Base-by-base conservation (phyloP, 2,797 vertebrate species). In the Melanotaenia trifasciata region DNA sequence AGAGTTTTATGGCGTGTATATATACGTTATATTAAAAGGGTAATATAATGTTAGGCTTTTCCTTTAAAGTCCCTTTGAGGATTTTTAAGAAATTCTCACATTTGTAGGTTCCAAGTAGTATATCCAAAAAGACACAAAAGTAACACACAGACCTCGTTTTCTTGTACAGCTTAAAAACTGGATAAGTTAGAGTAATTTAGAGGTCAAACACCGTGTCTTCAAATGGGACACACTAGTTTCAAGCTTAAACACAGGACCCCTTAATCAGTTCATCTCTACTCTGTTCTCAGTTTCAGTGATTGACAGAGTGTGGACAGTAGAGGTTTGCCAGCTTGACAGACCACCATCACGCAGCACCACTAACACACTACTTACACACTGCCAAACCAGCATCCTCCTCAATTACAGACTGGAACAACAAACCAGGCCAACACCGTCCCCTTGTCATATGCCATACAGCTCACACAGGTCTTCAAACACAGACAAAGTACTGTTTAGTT, bases 261-360 rank as follows among this genome's bases (percentile, higher is more conserved):
- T 74, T 67, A 75, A 72, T 81, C 74, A 63, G 36, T 58, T 73
- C 54, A 64, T 77, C 67, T 51, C 67, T 56, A 16, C 40, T 69
- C 30, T 60, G 72, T 64, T 59, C 66, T 73, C 64, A 33, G 9
- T 73, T 64, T 74, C 58, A 85, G 76, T 83, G 86, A 91, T 81
- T 89, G 91, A 86, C 90, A 90, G 84, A 87, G 79, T 87, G 80
- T 76, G 79, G 76, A 84, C 81, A 86, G 84, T 85, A 82, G 83
- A 84, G 51, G 66, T 79, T 79, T 87, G 87, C 89, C 81, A 86
- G 64, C 77, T 80, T 89, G 90, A 89, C 89, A 90, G 78, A 84
- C 72, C 53, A 67, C 58, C 70, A 54, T 75, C 68, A 72, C 58
- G 24, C 72, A 74, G 50, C 64, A 58, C 61, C 65, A 36, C 77